phyloP scores from a whole-genome alignment of 2,888 invertebrate species.

The Steinernema hermaphroditum region DNA sequence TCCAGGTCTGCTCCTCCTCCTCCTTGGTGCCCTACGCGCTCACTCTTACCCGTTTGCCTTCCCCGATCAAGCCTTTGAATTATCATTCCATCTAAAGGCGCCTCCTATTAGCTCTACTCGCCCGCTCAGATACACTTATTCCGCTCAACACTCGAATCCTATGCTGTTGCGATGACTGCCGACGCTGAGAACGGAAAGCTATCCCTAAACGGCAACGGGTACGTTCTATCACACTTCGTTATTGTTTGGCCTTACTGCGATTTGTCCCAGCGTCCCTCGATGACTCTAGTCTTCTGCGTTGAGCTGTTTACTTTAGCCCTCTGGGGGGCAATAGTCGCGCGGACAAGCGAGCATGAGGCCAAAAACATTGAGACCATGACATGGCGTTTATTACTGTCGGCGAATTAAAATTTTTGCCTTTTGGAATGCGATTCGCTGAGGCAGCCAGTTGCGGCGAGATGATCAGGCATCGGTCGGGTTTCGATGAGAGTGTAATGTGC shows the following conservation, averaged over 20 bases:
- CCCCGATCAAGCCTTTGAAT: neutral
- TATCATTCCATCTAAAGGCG: conserved; percentile 9
- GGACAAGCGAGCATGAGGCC: neutral
- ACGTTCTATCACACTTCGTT: neutral
- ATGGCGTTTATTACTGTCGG: neutral
- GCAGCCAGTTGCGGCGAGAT: neutral
- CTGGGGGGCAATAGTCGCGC: conserved; percentile 12
- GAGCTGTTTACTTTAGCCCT: conserved; percentile 6
- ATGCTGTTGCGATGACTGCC: conserved; percentile 24
- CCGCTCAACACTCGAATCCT: neutral
- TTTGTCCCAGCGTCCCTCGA: neutral
- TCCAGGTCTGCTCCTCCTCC: neutral
- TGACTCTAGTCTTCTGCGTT: conserved; percentile 12
- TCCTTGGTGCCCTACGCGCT: neutral
- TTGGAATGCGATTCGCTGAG: neutral
- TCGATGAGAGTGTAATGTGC: conserved; percentile 3
- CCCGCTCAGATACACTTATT: too few species aligned
- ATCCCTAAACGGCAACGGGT: conserved; percentile 26
- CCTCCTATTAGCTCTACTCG: neutral
- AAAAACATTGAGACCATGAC: neutral
- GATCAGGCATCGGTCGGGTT: conserved; percentile 15
- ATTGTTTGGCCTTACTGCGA: neutral
- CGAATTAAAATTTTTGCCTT: neutral
- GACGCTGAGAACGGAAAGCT: conserved; percentile 20
- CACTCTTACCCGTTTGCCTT: too few species aligned